These are phyloP conservation scores for Cosmorhoe ocellata DNA, from an alignment of 2,888 invertebrate genomes.

Conservation along the genomic window DNA sequence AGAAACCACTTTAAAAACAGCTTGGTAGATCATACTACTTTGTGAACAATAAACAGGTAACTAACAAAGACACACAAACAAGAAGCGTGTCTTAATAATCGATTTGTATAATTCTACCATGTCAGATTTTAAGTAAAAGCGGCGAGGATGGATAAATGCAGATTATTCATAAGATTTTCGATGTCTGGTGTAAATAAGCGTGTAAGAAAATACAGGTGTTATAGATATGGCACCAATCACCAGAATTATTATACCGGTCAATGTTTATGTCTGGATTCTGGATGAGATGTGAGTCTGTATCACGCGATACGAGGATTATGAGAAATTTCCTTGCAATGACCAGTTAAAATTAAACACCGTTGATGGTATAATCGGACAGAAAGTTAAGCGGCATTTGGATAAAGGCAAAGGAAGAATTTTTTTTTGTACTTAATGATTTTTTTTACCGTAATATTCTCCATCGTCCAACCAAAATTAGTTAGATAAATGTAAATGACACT, in stretches of 20 bases:
- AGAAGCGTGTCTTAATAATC: conserved; percentile 15
- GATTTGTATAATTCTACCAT: conserved; percentile 7
- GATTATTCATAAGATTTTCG: conserved; percentile 3
- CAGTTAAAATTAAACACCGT: conserved; percentile 19
- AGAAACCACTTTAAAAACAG: too few relatives aligned
- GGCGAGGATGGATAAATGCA: not conserved
- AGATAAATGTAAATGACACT: too few relatives aligned
- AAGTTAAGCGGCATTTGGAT: conserved; percentile 4
- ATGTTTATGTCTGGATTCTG: conserved; percentile 26
- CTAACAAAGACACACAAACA: conserved; percentile 10
- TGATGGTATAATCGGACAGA: conserved; percentile 1
- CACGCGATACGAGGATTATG: conserved; percentile 31
- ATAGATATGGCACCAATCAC: conserved; percentile 7
- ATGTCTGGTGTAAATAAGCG: conserved; percentile 7
- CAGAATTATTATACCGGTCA: conserved; percentile 23
- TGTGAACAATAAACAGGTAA: conserved; percentile 4
- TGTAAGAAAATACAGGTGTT: not conserved
- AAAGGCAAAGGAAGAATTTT: conserved; percentile 2
- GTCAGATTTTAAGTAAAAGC: conserved; percentile 9
- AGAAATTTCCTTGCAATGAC: conserved; percentile 22
- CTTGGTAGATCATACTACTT: too few relatives aligned
- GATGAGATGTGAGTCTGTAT: conserved; percentile 16
- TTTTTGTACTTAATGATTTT: too few relatives aligned
- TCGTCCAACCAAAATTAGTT: too few relatives aligned
- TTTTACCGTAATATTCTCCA: not conserved